phyloP scores from a whole-genome alignment of 2,797 vertebrate genomes.

The Botia kubotai region DNA sequence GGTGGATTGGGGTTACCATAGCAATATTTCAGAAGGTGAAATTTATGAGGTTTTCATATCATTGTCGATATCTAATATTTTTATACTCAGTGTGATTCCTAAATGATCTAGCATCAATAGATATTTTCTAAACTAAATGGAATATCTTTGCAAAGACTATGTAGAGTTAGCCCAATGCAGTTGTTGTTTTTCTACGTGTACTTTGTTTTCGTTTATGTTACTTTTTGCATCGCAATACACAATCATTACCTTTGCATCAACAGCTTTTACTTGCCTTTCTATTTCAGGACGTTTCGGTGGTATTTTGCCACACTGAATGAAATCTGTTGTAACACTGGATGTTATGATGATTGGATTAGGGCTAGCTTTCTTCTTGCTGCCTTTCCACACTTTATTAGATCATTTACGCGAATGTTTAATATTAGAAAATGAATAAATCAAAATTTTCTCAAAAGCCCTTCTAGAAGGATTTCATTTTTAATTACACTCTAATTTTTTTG shows the following conservation, averaged over 20 bases:
- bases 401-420: slow-evolving; percentile 52
- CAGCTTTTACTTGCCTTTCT: slow-evolving; percentile 50
- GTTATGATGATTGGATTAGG: slow-evolving; percentile 48
- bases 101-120: slow-evolving; percentile 82
- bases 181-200: slow-evolving; percentile 73
- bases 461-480: slow-evolving; percentile 6
- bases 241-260: slow-evolving; percentile 60
- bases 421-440: slow-evolving; percentile 20
- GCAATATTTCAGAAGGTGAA: slow-evolving; percentile 84
- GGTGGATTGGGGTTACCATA: slow-evolving; percentile 76
- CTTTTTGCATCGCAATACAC: slow-evolving; percentile 76
- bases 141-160: slow-evolving; percentile 77
- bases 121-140: slow-evolving; percentile 84
- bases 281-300: slow-evolving; percentile 43
- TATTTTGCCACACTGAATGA: slow-evolving; percentile 55
- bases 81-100: slow-evolving; percentile 83
- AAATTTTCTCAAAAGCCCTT: slow-evolving; percentile 9
- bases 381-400: slow-evolving; percentile 54
- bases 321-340: slow-evolving; percentile 58
- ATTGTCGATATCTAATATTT: slow-evolving; percentile 86
- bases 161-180: slow-evolving; percentile 79
- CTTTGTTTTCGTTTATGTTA: slow-evolving; percentile 70
- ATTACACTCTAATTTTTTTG: slow-evolving; percentile 12
- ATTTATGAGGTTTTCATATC: slow-evolving; percentile 83
- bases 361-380: slow-evolving; percentile 59